phyloP scores from a whole-genome alignment of 2,888 invertebrate species.

The Microctonus brassicae region DNA sequence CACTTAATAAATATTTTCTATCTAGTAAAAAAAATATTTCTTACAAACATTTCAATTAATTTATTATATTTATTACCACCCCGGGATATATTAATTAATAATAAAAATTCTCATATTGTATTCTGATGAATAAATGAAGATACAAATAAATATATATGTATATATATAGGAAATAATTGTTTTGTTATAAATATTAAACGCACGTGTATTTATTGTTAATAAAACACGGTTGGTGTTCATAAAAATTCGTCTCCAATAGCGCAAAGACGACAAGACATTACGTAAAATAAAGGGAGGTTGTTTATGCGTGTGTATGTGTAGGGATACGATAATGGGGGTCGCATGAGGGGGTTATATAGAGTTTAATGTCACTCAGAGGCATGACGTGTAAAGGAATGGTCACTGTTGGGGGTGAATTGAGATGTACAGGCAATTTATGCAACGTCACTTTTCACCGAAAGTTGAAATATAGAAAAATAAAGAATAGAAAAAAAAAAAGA shows the following conservation, averaged over 20 bases:
- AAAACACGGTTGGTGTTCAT: constrained; percentile 13
- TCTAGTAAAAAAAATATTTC: too few relatives aligned
- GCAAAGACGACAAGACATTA: background rate
- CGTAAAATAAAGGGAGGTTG: background rate
- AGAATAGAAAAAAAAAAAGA: background rate
- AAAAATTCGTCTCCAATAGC: constrained; percentile 36
- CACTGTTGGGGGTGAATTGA: constrained; percentile 50
- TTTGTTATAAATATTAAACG: background rate
- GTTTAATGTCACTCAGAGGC: constrained; percentile 38
- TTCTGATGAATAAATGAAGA: too few relatives aligned
- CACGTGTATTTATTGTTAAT: background rate
- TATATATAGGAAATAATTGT: background rate
- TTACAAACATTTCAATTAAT: too few relatives aligned
- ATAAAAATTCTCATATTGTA: too few relatives aligned
- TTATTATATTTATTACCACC: too few relatives aligned
- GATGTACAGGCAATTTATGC: constrained; percentile 66
- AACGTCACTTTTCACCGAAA: constrained; percentile 58
- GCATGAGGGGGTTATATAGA: constrained; percentile 7
- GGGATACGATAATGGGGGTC: constrained; percentile 20
- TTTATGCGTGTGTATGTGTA: background rate
- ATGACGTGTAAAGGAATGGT: constrained; percentile 41
- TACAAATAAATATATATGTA: background rate
- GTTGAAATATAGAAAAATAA: constrained; percentile 30
- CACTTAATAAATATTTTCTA: too few relatives aligned
- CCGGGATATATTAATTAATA: too few relatives aligned